A percentile compares a stretch with the other conserved stretches of the same genome.
Evolutionary conservation across 35 echinoderm and acorn worm genomes (phyloP).

Genomic region (Ophiothrix spiculata): DNA sequence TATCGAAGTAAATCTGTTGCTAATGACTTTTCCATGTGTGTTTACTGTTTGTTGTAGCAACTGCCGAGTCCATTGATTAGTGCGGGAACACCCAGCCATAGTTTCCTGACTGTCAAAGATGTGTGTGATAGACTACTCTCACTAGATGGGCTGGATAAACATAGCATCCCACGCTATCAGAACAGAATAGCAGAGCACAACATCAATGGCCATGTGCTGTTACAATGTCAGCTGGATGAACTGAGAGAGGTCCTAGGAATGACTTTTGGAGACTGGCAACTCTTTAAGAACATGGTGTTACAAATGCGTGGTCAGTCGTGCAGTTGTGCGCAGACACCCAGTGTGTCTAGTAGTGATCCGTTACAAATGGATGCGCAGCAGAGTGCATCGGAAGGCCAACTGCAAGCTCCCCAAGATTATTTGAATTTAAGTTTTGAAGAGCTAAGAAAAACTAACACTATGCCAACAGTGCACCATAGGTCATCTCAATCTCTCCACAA

Average conservation of each 20-base stretch:
- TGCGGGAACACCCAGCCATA: constrained; percentile 47
- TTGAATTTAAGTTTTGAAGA: constrained; percentile 86
- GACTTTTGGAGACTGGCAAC: constrained; percentile 98
- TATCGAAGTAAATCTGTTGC: no score
- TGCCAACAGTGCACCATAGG: constrained; percentile 21
- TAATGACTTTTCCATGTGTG: no score
- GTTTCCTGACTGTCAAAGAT: constrained; percentile 86
- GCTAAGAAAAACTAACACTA: constrained; percentile 62
- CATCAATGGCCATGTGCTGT: constrained; percentile 91
- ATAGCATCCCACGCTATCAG: constrained; percentile 87
- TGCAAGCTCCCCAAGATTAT: constrained; percentile 44
- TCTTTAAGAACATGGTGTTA: constrained; percentile 86
- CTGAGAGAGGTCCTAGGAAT: constrained; percentile 85
- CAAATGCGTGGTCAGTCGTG: constrained; percentile 77
- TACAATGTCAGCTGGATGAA: constrained; percentile 96
- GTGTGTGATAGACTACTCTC: constrained; percentile 87
- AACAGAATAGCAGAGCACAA: constrained; percentile 89
- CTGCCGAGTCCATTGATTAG: constrained; percentile 56
- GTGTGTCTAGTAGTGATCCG: constrained; percentile 67
- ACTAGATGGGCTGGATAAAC: constrained; percentile 90
- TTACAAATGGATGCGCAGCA: constrained; percentile 42
- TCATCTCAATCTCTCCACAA: constrained; percentile 82
- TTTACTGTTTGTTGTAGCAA: constrained; percentile 23
- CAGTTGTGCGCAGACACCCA: constrained; percentile 69
- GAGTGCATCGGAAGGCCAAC: background rate